Conservation (phyloP, 2,797 vertebrate species). For the Sebastes variabilis region DNA sequence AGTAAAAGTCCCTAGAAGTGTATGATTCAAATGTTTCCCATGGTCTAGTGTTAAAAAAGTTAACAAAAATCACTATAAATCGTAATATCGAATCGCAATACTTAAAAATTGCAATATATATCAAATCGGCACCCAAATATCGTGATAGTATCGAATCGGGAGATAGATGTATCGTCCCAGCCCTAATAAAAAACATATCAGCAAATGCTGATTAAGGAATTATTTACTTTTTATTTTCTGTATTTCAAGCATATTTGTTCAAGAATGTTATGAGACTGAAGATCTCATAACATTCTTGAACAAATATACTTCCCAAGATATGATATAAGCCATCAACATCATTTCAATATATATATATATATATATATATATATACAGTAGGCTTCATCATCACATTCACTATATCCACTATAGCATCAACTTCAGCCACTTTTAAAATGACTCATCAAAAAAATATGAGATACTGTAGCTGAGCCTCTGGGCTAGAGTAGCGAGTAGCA, state of each 20-base stretch:
- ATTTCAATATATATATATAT: neutral
- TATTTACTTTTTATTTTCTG: neutral
- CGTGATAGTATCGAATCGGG: no score
- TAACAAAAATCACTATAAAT: accelerated
- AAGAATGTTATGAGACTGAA: neutral
- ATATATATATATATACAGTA: neutral
- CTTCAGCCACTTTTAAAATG: neutral
- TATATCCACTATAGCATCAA: neutral
- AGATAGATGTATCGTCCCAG: no score
- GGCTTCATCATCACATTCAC: neutral
- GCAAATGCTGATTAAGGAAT: neutral
- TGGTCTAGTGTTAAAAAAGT: no score
- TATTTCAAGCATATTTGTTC: neutral
- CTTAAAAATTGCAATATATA: no score
- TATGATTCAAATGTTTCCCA: no score
- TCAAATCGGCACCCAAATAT: no score
- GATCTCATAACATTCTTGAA: neutral
- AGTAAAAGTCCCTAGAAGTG: no score
- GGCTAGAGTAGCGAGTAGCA: neutral
- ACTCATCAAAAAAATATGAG: slow-evolving; percentile 10
- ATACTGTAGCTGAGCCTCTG: neutral
- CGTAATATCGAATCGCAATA: no score
- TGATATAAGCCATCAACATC: neutral
- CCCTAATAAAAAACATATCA: no score
- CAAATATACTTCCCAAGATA: neutral